phyloP scores from a whole-genome alignment of 2,797 vertebrate species.

The Acanthopagrus latus region DNA sequence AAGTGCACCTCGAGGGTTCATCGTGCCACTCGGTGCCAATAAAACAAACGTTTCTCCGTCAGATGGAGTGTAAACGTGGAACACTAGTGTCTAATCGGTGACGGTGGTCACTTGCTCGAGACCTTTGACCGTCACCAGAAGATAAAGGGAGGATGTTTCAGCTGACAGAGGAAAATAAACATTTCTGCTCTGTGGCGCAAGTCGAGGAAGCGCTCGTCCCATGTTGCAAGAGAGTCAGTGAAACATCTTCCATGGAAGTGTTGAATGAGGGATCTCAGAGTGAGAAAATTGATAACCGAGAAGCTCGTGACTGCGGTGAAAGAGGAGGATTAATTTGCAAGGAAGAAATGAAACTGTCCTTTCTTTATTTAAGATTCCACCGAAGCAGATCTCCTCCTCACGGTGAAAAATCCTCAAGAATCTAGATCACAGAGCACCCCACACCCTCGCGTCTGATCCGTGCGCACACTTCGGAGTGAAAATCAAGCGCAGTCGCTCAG shows the following conservation, averaged over 20 bases:
- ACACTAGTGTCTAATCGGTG: conserved; percentile 18
- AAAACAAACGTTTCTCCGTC: conserved; percentile 25
- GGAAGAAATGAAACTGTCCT: not conserved
- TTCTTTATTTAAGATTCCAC: not conserved
- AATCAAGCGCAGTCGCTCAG: not conserved
- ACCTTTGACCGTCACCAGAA: conserved; percentile 56
- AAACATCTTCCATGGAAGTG: conserved; percentile 19
- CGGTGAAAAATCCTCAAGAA: not conserved
- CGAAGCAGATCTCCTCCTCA: conserved; percentile 5
- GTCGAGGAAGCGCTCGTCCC: not conserved
- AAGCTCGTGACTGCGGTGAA: conserved; percentile 5
- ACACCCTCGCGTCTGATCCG: not conserved
- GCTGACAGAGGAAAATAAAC: conserved; percentile 1
- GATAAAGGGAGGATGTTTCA: not conserved
- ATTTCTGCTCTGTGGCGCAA: conserved; percentile 10
- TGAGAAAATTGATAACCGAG: conserved; percentile 12
- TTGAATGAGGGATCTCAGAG: conserved; percentile 2
- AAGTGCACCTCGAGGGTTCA: conserved; percentile 37
- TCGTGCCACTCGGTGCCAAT: conserved; percentile 35
- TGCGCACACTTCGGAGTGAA: not conserved
- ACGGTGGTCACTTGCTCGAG: not conserved
- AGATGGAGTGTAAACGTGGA: conserved; percentile 20
- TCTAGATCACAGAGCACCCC: not conserved
- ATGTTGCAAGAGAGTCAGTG: not conserved
- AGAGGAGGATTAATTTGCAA: conserved; percentile 11